Evolutionary conservation across 37 sponge, comb jelly and placozoan species (phyloP), one percentile per base, ranked within the genome.

Genomic region (Haliclona indistincta): DNA sequence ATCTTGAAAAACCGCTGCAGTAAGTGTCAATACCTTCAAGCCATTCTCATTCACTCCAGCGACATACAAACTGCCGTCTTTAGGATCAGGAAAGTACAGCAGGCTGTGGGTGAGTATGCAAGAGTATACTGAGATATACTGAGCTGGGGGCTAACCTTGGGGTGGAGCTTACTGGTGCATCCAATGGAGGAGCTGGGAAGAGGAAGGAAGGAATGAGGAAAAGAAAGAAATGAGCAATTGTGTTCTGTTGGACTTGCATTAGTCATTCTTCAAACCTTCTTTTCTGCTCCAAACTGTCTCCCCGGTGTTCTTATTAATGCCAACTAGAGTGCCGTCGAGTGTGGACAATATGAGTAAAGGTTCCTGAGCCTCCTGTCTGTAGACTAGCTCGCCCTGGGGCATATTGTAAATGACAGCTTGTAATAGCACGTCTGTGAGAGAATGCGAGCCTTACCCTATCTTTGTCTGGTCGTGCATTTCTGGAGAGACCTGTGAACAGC

Each of bases 51-150:
- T 43, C 1, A 49, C 54, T 54, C 71, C 49, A 2, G 86, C 39
- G 1, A 79, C 71, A 70, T 94, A 94, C 38, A 94, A 43, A 28
- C 84, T 90, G 23, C 94, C 94, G 83, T 94, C 94, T 60, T 81
- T 86, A 36, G 94, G 94, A 39, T 94, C 81, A 2, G 94, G 92
- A 3, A 94, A 49, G 35, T 90, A 90, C 26, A 68, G 60, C 3
- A 29, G 56, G 3, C 3, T 4, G 56, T 3, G 4, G 2, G 56
- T 4, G 28, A 29, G 56, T 4, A 55, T 55, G 5, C 56, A 55
- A 23, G 69, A 3, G 3, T 41, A 40, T 40, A 3, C 22, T 7
- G 45, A 3, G 3, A 76, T 41, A 58, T 58, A 64, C 1, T 69
- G 4, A 34, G 26, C 32, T 23, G 17, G 42, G 4, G 6, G 47